These are phyloP conservation scores for Prionace glauca DNA, from an alignment of 2,797 vertebrate genomes.

Conservation along the genomic window DNA sequence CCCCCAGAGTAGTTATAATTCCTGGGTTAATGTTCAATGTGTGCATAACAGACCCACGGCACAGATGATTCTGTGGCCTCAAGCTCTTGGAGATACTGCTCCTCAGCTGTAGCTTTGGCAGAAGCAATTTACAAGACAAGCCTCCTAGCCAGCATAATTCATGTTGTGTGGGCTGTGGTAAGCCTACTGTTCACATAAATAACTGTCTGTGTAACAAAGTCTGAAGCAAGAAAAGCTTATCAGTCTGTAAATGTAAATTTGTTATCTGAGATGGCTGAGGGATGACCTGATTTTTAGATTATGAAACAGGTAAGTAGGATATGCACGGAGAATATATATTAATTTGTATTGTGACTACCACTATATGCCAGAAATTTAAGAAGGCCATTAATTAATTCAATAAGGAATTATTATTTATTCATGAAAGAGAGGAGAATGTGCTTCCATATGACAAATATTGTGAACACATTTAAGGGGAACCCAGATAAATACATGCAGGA, in stretches of 20 bases:
- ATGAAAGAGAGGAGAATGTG: background rate
- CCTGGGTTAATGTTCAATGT: no score
- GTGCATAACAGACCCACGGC: background rate
- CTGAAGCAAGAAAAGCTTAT: no score
- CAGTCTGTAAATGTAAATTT: background rate
- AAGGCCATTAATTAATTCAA: background rate
- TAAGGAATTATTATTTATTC: background rate
- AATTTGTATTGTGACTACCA: background rate
- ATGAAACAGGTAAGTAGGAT: background rate
- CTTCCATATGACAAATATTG: background rate
- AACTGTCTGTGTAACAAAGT: no score
- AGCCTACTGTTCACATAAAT: no score
- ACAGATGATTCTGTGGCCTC: background rate
- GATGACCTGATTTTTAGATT: background rate
- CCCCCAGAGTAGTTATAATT: no score
- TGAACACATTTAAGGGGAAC: background rate
- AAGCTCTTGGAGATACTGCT: background rate
- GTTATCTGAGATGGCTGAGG: background rate
- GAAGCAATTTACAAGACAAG: no score
- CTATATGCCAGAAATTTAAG: background rate
- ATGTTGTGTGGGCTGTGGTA: no score
- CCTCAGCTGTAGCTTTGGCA: background rate
- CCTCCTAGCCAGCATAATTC: no score
- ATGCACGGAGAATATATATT: background rate
- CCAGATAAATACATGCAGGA: background rate